A percentile compares a stretch with the other conserved stretches of the same genome.
phyloP scores from a whole-genome alignment of 2,888 invertebrate genomes.

The Uloborus plumipes region DNA sequence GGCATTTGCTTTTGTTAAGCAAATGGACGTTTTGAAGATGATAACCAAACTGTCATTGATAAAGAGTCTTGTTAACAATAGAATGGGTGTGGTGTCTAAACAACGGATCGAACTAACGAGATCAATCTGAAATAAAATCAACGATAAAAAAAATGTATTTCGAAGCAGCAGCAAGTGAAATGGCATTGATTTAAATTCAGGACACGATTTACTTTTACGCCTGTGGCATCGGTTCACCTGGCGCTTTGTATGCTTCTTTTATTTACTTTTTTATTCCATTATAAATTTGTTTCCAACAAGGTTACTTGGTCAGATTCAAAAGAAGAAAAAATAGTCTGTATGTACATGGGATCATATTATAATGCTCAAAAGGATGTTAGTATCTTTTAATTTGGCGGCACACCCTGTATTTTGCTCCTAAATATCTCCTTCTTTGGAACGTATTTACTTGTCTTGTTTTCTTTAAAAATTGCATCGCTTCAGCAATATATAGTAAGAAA shows the following conservation, averaged over 20 bases:
- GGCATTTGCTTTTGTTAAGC: too few species aligned
- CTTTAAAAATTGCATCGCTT: too few species aligned
- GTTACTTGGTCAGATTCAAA: constrained; percentile 12
- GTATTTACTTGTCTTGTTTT: too few species aligned
- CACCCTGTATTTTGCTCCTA: constrained; percentile 14
- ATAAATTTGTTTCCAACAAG: constrained; percentile 36
- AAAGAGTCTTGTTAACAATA: too few species aligned
- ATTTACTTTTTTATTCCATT: constrained; percentile 13
- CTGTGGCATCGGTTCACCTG: constrained; percentile 23
- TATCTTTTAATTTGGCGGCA: neutral
- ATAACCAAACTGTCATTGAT: too few species aligned
- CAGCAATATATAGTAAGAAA: too few species aligned
- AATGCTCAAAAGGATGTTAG: neutral
- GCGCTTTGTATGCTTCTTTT: constrained; percentile 2
- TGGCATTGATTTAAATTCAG: constrained; percentile 15
- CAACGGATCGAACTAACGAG: constrained; percentile 13
- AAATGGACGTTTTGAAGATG: too few species aligned
- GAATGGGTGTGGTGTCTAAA: too few species aligned
- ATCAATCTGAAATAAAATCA: constrained; percentile 18
- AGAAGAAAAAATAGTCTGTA: constrained; percentile 15
- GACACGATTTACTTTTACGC: constrained; percentile 18
- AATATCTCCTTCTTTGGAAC: too few species aligned
- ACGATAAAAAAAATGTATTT: neutral
- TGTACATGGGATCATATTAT: too few species aligned
- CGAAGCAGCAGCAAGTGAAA: neutral